Base-by-base conservation (phyloP, 2,113 vertebrate species). In the Laterallus jamaicensis region DNA sequence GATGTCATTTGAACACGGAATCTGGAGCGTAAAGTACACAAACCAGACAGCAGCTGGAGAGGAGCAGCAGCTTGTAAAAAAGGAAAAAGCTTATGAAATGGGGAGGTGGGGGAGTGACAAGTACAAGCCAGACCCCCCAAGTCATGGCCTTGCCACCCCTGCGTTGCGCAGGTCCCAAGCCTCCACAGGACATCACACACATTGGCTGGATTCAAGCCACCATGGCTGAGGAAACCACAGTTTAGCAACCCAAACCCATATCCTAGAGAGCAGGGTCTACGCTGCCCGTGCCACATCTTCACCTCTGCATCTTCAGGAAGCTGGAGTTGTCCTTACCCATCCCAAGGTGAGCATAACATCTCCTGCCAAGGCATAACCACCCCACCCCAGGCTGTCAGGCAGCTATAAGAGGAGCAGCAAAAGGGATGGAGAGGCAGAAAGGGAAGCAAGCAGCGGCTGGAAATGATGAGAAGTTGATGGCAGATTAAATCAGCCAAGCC, bases 111-210 rank as follows among this genome's bases (percentile, higher is more conserved):
- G 90, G 90, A 88, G n/a, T 3, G 60, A 32, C 26, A 92, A 93
- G 92, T 18, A 78, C 78, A 94, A 90, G 42, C 24, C 86, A 52
- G 22, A 32, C 40, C 85, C 76, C 68, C 87, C 40, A 76, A 94
- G 75, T 40, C 59, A 55, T 0, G 4, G 59, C 22, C 62, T 54
- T 82, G 16, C 78, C 55, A 62, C 13, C 52, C n/a, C 71, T 79
- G 50, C 1, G 31, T 2, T n/a, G 19, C 18, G 29, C 78, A 64
- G 90, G n/a, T 73, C 70, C 87, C 69, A 29, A 67, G 59, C 40
- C 40, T 40, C 5, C 40, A 3, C 0, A 2, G 14, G 42, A 47
- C 0, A 10, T 22, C 6, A 4, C 0, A 5, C 0, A 1, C 0
- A 3, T 39, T 7, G 50, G 32, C 15, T 42, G 39, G 47, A 50